A percentile compares a stretch with the other conserved stretches of the same genome.
Conservation (phyloP, 2,113 vertebrate genomes). For the Sinocyclocheilus grahami region DNA sequence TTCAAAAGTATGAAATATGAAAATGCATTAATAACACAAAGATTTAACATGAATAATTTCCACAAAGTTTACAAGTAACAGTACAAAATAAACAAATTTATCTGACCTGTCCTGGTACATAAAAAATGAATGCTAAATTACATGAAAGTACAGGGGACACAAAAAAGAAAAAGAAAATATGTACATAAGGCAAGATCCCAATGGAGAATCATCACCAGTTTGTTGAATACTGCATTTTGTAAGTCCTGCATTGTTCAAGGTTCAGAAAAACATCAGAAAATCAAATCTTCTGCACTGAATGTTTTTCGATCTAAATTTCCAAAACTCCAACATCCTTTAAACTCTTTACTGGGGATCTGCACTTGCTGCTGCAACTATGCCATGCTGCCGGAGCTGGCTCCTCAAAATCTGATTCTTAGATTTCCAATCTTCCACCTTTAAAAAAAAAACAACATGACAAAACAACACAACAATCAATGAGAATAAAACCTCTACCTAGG, state of each 20-base stretch:
- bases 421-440: constrained; percentile 89
- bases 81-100: constrained; percentile 14
- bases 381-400: constrained; percentile 85
- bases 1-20: constrained; percentile 22
- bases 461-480: not conserved
- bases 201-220: not conserved
- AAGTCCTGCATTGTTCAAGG: constrained; percentile 29
- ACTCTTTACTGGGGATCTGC: constrained; percentile 80
- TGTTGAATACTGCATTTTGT: constrained; percentile 26
- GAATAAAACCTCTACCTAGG: not conserved
- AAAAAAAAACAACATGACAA: not conserved
- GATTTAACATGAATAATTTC: not conserved
- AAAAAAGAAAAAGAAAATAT: constrained; percentile 29
- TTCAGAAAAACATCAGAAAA: not conserved
- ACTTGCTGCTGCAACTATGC: constrained; percentile 85
- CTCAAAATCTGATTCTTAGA: constrained; percentile 91
- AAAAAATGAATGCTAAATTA: constrained; percentile 32
- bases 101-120: constrained; percentile 21
- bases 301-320: not conserved
- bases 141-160: constrained; percentile 8
- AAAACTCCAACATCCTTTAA: constrained; percentile 25
- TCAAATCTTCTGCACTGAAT: not conserved
- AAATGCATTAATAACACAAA: constrained; percentile 1
- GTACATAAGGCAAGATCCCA: constrained; percentile 22
- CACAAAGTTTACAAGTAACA: constrained; percentile 18